phyloP scores from a whole-genome alignment of 2,113 vertebrate genomes.

The Bubo bubo region DNA sequence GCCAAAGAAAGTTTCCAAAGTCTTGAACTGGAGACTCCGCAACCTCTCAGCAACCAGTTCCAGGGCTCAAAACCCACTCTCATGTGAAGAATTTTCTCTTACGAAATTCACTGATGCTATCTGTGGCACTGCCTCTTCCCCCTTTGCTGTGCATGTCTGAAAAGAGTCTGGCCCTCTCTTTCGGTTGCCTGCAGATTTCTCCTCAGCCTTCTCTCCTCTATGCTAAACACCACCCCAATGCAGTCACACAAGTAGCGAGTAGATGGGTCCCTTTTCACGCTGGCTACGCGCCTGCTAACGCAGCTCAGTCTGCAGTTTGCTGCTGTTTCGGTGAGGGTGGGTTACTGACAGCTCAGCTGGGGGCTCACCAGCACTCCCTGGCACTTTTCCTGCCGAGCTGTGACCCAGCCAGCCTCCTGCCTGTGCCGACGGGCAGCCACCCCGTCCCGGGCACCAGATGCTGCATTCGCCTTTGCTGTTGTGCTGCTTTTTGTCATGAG shows the following conservation, averaged over 20 bases:
- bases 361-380: not conserved
- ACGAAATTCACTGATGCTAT: not conserved
- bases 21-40: not conserved
- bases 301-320: not conserved
- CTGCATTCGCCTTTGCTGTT: fast-evolving
- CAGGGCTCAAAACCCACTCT: not conserved
- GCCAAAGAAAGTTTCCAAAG: not conserved
- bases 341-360: not conserved
- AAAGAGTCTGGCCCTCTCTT: not conserved
- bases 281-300: fast-evolving
- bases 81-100: not conserved
- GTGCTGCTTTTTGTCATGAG: not conserved
- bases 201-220: not conserved
- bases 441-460: not conserved
- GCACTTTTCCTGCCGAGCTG: not conserved
- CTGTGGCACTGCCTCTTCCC: not conserved
- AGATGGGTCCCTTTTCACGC: not conserved
- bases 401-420: not conserved
- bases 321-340: fast-evolving
- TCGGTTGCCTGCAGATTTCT: not conserved
- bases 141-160: not conserved
- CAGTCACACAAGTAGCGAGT: fast-evolving
- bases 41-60: not conserved
- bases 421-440: fast-evolving
- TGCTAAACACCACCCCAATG: fast-evolving